Base-by-base conservation (phyloP, 2,888 invertebrate genomes). In the Campoletis raptor region DNA sequence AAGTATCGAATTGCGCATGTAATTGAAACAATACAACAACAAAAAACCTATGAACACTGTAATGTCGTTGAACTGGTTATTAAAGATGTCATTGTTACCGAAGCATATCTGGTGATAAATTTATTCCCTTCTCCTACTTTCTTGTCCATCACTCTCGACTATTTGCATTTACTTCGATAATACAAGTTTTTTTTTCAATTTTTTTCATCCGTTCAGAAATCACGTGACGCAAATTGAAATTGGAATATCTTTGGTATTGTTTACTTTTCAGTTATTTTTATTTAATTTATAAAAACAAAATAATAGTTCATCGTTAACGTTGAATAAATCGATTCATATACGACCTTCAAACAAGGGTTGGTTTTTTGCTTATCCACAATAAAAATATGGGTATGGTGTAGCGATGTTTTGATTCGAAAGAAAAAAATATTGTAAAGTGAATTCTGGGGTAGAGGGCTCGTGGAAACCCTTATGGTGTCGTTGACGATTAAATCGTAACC, bases 71-170 rank as follows among this genome's bases (percentile, higher is more conserved):
- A 94, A 94, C 91, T 92, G 92, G 92, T 94, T 94, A 94, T 94
- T 94, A 94, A 94, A 94, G 91, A 94, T 93, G 93, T 94, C 93
- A 94, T 94, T 94, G 94, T 94, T 94, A 94, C 93, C 92, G 92
- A 94, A 94, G 90, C 91, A 92, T 92, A 92, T 86, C 88, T 85
- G 52, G 82, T 81, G 86, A 84, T 84, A 76, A 78, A 79, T 84
- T 87, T 80, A 84, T 82, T 84, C 54, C 81, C 69, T 69, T 18
- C 61, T 85, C 48, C 30, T 45, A 21, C 21, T 48, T 76, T 52
- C 67, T 36, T 15, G 61, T n/a, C 21, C n/a, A 77, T 77, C 36
- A 57, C 61, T 48, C 37, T 15, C 9, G 0, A 30, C 67, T n/a
- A 36, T 45, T 24, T 21, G 15, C 24, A 2, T 4, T 61, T 30